phyloP scores from a whole-genome alignment of 53 echinoderm and acorn worm species.

The Paracentrotus lividus region DNA sequence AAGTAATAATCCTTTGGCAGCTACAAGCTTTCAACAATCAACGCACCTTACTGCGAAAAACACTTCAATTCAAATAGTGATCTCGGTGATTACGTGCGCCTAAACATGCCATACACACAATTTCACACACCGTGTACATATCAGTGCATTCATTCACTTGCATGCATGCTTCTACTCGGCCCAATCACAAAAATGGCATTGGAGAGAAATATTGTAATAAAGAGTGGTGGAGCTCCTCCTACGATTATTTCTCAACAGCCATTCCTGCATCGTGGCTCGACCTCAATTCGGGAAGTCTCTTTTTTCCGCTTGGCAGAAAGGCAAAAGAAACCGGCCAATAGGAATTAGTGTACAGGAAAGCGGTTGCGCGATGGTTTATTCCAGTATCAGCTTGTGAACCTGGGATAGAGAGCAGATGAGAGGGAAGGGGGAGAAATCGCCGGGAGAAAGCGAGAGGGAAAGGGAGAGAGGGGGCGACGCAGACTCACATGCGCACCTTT shows the following conservation, averaged over 20 bases:
- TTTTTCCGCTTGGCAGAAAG: constrained; percentile 56
- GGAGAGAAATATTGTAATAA: constrained; percentile 17
- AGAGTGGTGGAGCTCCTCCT: constrained; percentile 55
- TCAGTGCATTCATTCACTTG: constrained; percentile 1
- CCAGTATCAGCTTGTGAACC: not conserved
- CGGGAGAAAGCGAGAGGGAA: not conserved
- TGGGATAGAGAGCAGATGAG: not conserved
- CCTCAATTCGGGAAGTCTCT: constrained; percentile 41
- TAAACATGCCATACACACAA: constrained; percentile 37
- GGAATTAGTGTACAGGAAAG: constrained; percentile 55
- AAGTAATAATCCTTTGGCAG: constrained; percentile 43
- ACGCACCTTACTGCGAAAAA: constrained; percentile 47
- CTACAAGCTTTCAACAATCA: constrained; percentile 14
- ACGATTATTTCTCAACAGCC: constrained; percentile 57
- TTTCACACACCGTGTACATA: not conserved
- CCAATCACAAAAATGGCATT: not conserved
- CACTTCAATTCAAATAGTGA: constrained; percentile 60
- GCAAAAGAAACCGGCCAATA: constrained; percentile 46
- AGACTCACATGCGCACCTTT: constrained; percentile 26
- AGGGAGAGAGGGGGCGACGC: constrained; percentile 7
- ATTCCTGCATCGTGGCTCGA: not conserved
- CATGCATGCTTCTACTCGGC: not conserved
- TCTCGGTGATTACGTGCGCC: not conserved
- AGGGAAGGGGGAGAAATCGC: not conserved
- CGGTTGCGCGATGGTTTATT: constrained; percentile 46